Conservation (phyloP, 2,113 vertebrate species). For the Phrynocephalus versicolor region DNA sequence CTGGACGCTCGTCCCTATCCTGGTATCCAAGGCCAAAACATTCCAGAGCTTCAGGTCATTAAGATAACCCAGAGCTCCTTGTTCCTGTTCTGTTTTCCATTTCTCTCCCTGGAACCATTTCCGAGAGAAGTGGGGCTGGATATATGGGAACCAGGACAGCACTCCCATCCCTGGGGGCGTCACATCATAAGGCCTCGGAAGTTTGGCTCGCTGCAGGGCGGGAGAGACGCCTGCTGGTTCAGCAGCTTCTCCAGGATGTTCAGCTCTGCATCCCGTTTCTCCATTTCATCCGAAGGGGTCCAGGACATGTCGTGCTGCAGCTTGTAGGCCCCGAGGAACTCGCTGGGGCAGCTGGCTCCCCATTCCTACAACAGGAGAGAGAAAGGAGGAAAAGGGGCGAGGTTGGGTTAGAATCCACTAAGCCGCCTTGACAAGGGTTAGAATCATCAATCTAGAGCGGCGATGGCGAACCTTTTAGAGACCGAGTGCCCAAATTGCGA, state of each 20-base stretch:
- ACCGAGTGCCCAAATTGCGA: too few species aligned
- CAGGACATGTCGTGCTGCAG: conserved; percentile 96
- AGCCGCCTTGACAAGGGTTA: too few species aligned
- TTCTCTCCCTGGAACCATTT: neutral
- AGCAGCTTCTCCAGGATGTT: conserved; percentile 86
- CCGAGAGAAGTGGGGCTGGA: neutral
- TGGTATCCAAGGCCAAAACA: neutral
- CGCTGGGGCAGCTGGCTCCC: conserved; percentile 87
- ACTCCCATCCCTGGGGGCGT: accelerated
- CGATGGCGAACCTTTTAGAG: too few species aligned
- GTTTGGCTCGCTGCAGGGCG: conserved; percentile 71
- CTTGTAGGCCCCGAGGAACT: conserved; percentile 90
- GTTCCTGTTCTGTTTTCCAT: neutral
- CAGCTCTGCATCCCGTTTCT: conserved; percentile 84
- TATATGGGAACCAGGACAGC: accelerated
- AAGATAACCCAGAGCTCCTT: accelerated
- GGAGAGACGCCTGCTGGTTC: conserved; percentile 79
- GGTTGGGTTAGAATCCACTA: accelerated
- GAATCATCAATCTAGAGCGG: too few species aligned
- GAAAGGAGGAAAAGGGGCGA: accelerated
- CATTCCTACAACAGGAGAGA: conserved; percentile 81
- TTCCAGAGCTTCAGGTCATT: neutral
- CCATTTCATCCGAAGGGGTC: conserved; percentile 84
- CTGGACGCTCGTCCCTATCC: neutral
- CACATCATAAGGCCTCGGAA: conserved; percentile 82